Evolutionary conservation across 2,888 invertebrate genomes (phyloP), one percentile per base, ranked within the genome.

Genomic region (Drosophila infuscata): DNA sequence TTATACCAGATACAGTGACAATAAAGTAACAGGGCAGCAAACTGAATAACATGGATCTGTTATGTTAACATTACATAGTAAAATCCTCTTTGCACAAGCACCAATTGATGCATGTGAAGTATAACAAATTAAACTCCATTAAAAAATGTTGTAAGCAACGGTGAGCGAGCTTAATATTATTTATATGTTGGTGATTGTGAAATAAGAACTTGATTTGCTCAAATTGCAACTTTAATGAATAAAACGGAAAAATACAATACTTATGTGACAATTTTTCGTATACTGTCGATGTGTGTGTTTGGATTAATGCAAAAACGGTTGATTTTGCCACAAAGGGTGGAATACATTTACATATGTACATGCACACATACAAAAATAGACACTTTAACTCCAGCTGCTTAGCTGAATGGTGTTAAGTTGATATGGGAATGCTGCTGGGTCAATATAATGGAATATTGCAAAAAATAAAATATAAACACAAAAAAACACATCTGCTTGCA

Each of bases 121-220:
- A 64, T 61, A 62, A 46, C 36, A 46, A 41, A 76, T 41, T 66
- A 32, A 36, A 76, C 52, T 57, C 65, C 17, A 48, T 52, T 52
- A 51, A 49, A 71, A 66, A 66, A 79, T 79, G 79, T 63, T 72
- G 41, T 79, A 79, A 79, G 51, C 56, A 66, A 48, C 56, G 81
- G 79, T 79, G 63, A 79, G 81, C 77, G 41, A 48, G 30, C 49
- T 35, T 4, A 35, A 30, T 25, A 35, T 52, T 48, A 56, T 49
- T 20, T 59, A 36, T 38, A 20, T 66, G 17, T 61, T 58, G 9
- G n/a, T 35, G 6, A 36, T 53, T 51, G 51, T 25, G 29, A 59
- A 53, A 46, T 30, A 15, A 11, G n/a, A 7, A 17, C 1, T 20
- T 46, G 5, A 32, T 43, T 25, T 79, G 17, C n/a, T 60, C 20